phyloP scores from a whole-genome alignment of 2,888 invertebrate genomes.

The Acrobasis suavella region DNA sequence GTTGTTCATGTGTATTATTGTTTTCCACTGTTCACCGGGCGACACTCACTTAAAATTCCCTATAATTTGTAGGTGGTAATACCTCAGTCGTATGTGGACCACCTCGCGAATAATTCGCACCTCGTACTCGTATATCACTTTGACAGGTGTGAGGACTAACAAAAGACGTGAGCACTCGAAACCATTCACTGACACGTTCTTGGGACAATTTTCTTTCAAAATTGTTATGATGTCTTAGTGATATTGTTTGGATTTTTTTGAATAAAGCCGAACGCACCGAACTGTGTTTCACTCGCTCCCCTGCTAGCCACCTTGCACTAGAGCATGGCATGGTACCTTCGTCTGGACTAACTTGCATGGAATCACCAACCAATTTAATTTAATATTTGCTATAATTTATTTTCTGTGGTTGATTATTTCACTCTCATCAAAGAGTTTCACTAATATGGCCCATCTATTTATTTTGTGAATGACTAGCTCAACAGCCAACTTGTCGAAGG shows the following conservation, averaged over 20 bases:
- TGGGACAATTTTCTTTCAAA: constrained; percentile 58
- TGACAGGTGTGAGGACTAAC: constrained; percentile 30
- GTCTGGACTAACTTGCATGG: constrained; percentile 70
- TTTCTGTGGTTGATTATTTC: constrained; percentile 54
- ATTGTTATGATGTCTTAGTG: constrained; percentile 59
- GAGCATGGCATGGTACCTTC: constrained; percentile 73
- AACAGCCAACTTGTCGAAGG: constrained; percentile 24
- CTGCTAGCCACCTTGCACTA: constrained; percentile 68
- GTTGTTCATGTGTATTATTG: constrained; percentile 78
- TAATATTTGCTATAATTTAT: constrained; percentile 37
- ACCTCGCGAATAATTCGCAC: constrained; percentile 53
- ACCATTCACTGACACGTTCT: constrained; percentile 62
- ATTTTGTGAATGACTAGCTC: neutral
- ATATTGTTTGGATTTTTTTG: constrained; percentile 62
- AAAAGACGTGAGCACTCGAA: constrained; percentile 58
- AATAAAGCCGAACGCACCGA: constrained; percentile 79
- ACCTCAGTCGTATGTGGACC: constrained; percentile 50
- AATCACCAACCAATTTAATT: constrained; percentile 40
- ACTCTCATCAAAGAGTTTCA: constrained; percentile 24
- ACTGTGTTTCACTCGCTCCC: constrained; percentile 80
- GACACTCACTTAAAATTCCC: constrained; percentile 55
- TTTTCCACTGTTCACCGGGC: constrained; percentile 73
- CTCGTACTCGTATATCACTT: constrained; percentile 41
- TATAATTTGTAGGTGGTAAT: constrained; percentile 44
- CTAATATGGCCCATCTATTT: constrained; percentile 22